phyloP scores from a whole-genome alignment of 2,888 invertebrate genomes.

The Ellobium chinense region DNA sequence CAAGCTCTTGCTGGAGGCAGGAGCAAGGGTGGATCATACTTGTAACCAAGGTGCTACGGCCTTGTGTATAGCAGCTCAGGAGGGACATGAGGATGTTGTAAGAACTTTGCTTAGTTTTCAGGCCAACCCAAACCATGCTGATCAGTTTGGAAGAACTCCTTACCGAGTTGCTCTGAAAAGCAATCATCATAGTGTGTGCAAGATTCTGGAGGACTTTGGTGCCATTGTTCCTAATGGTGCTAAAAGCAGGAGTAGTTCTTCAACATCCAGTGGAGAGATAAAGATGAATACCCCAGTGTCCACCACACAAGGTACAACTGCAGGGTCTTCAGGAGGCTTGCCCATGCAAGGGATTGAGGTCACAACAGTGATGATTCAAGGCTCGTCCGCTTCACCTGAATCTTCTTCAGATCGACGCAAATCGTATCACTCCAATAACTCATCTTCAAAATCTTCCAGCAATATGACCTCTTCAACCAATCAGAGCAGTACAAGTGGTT shows the following conservation, averaged over 20 bases:
- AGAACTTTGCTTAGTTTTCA: slow-evolving; percentile 81
- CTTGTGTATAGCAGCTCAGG: slow-evolving; percentile 95
- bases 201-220: slow-evolving; percentile 82
- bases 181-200: slow-evolving; percentile 90
- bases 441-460: slow-evolving; percentile 85
- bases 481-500: slow-evolving; percentile 56
- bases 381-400: slow-evolving; percentile 75
- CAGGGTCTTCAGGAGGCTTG: slow-evolving; percentile 48
- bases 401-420: slow-evolving; percentile 79
- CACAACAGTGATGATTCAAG: slow-evolving; percentile 12
- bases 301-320: slow-evolving; percentile 7
- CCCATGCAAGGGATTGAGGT: slow-evolving; percentile 40
- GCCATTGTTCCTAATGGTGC: slow-evolving; percentile 78
- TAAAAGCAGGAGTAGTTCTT: slow-evolving; percentile 68
- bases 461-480: slow-evolving; percentile 85
- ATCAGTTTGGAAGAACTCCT: slow-evolving; percentile 79
- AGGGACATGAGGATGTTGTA: slow-evolving; percentile 96
- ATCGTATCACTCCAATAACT: slow-evolving; percentile 77
- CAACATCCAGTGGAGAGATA: slow-evolving; percentile 69
- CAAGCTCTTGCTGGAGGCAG: slow-evolving; percentile 86
- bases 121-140: slow-evolving; percentile 79
- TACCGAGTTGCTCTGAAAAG: slow-evolving; percentile 92
- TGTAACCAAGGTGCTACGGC: slow-evolving; percentile 98
- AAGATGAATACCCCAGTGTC: slow-evolving; percentile 35
- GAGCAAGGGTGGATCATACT: slow-evolving; percentile 91